phyloP scores from a whole-genome alignment of 2,797 vertebrate genomes.

The Peromyscus eremicus region DNA sequence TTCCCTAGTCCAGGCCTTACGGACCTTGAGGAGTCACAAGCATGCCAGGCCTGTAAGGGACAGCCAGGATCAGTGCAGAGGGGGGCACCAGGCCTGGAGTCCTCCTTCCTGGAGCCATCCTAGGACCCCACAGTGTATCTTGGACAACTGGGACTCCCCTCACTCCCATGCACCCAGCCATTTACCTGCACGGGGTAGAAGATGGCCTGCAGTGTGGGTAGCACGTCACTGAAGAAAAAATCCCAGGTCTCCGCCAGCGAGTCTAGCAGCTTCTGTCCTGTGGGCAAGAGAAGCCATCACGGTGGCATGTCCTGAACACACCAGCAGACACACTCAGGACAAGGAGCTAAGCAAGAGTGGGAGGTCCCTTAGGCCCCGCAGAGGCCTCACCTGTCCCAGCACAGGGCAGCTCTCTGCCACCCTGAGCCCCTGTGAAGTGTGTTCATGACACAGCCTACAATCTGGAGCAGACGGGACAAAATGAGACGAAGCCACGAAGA shows the following conservation, averaged over 20 bases:
- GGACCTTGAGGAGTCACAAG: neutral
- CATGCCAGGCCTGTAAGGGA: neutral
- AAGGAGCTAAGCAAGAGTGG: neutral
- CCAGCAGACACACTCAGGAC: fast-evolving
- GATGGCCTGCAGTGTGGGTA: conserved; percentile 98
- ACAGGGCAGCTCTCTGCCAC: neutral
- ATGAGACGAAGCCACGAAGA: fast-evolving
- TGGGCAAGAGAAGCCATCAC: conserved; percentile 66
- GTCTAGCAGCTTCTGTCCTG: conserved; percentile 99
- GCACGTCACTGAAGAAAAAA: conserved; percentile 98
- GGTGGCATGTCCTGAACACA: fast-evolving
- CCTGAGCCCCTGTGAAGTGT: fast-evolving
- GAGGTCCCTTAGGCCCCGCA: fast-evolving
- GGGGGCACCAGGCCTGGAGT: too few species aligned
- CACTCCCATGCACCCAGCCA: fast-evolving
- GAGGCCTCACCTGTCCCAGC: fast-evolving
- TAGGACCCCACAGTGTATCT: neutral
- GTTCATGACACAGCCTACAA: too few species aligned
- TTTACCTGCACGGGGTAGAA: conserved; percentile 97
- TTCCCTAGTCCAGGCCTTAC: neutral
- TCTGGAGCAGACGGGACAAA: neutral
- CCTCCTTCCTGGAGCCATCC: neutral
- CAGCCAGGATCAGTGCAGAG: neutral
- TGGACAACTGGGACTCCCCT: neutral
- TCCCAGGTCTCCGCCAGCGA: conserved; percentile 99